Conservation (phyloP, 2,888 invertebrate species). For the Drosophila lacicola region DNA sequence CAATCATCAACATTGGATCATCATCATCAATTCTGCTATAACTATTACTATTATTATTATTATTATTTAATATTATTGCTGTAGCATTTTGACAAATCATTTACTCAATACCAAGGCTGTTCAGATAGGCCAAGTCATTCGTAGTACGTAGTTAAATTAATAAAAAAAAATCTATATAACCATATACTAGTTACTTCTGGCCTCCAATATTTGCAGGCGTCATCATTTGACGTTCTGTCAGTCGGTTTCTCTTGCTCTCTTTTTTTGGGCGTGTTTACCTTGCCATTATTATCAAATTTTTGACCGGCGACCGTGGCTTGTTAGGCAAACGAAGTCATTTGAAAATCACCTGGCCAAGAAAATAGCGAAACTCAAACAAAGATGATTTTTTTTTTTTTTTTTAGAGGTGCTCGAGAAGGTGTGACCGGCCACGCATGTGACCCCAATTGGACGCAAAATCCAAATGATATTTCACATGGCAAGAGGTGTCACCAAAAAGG, state of each 20-base stretch:
- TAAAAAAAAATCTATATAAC: slow-evolving; percentile 8
- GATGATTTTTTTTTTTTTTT: slow-evolving; percentile 5
- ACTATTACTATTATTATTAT: slow-evolving; percentile 15
- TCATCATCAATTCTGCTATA: slow-evolving; percentile 18
- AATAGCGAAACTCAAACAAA: slow-evolving; percentile 59
- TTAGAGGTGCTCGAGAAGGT: slow-evolving; percentile 39
- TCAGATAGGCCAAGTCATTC: slow-evolving; percentile 63
- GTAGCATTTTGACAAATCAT: slow-evolving; percentile 51
- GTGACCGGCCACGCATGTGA: slow-evolving; percentile 77
- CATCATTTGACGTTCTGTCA: slow-evolving; percentile 53
- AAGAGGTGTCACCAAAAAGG: slow-evolving; percentile 60
- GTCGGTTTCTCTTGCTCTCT: slow-evolving; percentile 32
- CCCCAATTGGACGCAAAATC: slow-evolving; percentile 74
- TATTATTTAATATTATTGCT: slow-evolving; percentile 37
- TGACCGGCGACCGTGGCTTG: slow-evolving; percentile 57
- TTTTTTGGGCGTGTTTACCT: slow-evolving; percentile 48
- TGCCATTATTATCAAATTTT: slow-evolving; percentile 74
- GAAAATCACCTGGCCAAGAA: slow-evolving; percentile 49
- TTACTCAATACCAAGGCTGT: slow-evolving; percentile 69
- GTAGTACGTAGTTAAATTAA: slow-evolving; percentile 8
- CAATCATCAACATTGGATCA: slow-evolving; percentile 11
- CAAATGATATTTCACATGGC: slow-evolving; percentile 64
- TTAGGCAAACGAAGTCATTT: slow-evolving; percentile 66
- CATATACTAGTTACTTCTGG: slow-evolving; percentile 46
- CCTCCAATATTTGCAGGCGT: slow-evolving; percentile 72